Conservation (phyloP, 1,140 invertebrate genomes). For the Brachionus rubens region DNA sequence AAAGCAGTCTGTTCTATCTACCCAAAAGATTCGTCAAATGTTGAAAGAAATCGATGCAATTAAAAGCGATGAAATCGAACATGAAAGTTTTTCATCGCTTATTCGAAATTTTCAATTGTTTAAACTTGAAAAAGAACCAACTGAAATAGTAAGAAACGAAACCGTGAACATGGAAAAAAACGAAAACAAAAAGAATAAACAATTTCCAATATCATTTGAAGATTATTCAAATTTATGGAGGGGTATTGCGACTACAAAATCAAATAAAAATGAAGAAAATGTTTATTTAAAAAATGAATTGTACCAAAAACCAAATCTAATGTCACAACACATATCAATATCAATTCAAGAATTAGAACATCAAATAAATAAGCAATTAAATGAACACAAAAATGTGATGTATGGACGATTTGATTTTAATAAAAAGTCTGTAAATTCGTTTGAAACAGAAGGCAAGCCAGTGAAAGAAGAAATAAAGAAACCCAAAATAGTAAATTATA, state of each 20-base stretch:
- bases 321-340: slow-evolving; percentile 37
- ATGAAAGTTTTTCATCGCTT: neutral
- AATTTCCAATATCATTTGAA: slow-evolving; percentile 1
- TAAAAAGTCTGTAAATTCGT: neutral
- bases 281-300: slow-evolving; percentile 27
- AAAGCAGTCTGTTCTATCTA: neutral
- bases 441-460: neutral
- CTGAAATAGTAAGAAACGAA: slow-evolving; percentile 11
- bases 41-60: slow-evolving; percentile 13
- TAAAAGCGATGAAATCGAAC: neutral
- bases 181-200: neutral
- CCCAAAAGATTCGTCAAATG: slow-evolving; percentile 23
- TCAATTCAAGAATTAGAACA: slow-evolving; percentile 23
- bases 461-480: neutral
- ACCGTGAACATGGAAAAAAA: neutral
- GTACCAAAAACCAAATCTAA: slow-evolving; percentile 21
- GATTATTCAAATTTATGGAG: slow-evolving; percentile 34
- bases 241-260: slow-evolving; percentile 38
- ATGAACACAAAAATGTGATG: slow-evolving; percentile 30
- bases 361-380: slow-evolving; percentile 32
- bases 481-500: slow-evolving; percentile 7
- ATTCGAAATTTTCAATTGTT: slow-evolving; percentile 29
- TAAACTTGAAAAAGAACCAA: slow-evolving; percentile 3
- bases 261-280: slow-evolving; percentile 28
- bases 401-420: slow-evolving; percentile 38